Evolutionary conservation across 2,113 vertebrate genomes (phyloP).

Genomic region (Psammodynastes pulverulentus): DNA sequence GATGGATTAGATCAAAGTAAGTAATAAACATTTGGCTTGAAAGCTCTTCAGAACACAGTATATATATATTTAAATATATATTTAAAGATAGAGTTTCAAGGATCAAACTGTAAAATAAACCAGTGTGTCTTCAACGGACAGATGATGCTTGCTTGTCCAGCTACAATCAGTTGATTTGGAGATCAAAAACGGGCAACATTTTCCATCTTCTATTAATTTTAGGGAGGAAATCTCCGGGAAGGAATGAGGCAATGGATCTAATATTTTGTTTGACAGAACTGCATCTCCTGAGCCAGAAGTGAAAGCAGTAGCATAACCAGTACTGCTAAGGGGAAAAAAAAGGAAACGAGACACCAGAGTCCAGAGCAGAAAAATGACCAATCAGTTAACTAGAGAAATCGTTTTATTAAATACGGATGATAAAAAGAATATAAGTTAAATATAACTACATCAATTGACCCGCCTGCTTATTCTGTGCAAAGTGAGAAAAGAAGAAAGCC

Average conservation of each 20-base stretch:
- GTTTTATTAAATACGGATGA: not conserved
- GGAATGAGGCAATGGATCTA: slow-evolving; percentile 1
- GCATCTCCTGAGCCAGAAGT: not conserved
- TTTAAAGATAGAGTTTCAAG: slow-evolving; percentile 57
- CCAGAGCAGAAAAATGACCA: not conserved
- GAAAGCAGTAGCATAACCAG: not conserved
- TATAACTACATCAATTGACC: not conserved
- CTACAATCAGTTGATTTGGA: slow-evolving; percentile 49
- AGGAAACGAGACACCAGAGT: not conserved
- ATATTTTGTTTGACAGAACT: not conserved
- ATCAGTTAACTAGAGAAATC: not conserved
- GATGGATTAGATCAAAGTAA: slow-evolving; percentile 73
- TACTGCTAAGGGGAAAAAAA: not conserved
- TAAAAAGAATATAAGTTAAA: not conserved
- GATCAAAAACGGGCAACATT: not conserved
- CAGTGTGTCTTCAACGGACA: slow-evolving; percentile 31
- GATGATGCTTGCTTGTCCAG: slow-evolving; percentile 30
- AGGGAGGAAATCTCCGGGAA: slow-evolving; percentile 14
- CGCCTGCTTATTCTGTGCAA: not conserved
- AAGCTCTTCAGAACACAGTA: slow-evolving; percentile 64
- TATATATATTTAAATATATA: slow-evolving; percentile 48
- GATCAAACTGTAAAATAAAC: slow-evolving; percentile 52
- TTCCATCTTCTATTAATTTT: slow-evolving; percentile 42
- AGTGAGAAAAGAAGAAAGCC: not conserved
- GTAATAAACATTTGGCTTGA: slow-evolving; percentile 65